These are phyloP conservation scores for Papilio gigon DNA, from an alignment of 2,888 invertebrate genomes.

Conservation along the genomic window DNA sequence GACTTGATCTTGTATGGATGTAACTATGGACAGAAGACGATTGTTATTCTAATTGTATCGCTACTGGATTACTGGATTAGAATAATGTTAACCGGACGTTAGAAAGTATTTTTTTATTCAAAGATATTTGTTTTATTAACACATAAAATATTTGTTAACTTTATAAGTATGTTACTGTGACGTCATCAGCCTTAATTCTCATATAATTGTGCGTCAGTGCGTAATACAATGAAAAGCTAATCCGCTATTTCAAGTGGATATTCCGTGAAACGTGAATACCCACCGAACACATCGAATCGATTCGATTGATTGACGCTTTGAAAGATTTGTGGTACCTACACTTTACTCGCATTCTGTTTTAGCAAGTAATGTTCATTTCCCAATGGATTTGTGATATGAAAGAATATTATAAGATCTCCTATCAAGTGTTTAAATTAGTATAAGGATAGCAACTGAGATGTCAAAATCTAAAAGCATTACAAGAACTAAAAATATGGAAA, in stretches of 20 bases:
- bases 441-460: neutral
- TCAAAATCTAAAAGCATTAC: too few species aligned
- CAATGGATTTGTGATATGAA: neutral
- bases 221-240: conserved; percentile 1
- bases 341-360: neutral
- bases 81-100: too few species aligned
- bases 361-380: neutral
- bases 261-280: neutral
- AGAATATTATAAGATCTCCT: neutral
- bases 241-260: conserved; percentile 7
- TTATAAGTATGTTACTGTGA: neutral
- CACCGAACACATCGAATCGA: conserved; percentile 13
- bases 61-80: too few species aligned
- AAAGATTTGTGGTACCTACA: conserved; percentile 8
- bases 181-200: neutral
- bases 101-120: too few species aligned
- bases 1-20: too few species aligned
- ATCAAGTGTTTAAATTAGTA: neutral
- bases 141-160: neutral
- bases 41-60: too few species aligned
- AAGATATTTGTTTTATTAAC: neutral
- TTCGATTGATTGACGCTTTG: conserved; percentile 10
- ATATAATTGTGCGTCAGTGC: neutral
- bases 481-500: neutral
- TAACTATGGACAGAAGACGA: too few species aligned